phyloP scores from a whole-genome alignment of 2,113 vertebrate species.

The Bostrychus sinensis region DNA sequence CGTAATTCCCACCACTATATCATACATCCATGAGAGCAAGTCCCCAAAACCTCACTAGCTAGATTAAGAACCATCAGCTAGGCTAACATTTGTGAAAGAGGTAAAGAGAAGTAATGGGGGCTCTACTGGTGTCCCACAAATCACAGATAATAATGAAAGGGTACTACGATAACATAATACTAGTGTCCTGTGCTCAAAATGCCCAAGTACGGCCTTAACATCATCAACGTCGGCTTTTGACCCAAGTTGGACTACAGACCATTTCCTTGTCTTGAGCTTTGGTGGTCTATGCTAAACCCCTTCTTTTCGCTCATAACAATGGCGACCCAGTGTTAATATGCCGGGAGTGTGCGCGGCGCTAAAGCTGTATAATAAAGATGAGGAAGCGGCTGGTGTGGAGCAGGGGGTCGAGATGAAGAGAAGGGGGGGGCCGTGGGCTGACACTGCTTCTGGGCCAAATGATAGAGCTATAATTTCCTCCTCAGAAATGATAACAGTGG shows the following conservation, averaged over 20 bases:
- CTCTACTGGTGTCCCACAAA: too few species aligned
- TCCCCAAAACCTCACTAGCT: too few species aligned
- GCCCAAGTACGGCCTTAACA: too few species aligned
- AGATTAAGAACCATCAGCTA: too few species aligned
- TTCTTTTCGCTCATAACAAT: conserved; percentile 4
- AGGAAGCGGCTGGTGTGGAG: conserved; percentile 13
- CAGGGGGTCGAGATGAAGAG: conserved; percentile 17
- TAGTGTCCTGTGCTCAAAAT: too few species aligned
- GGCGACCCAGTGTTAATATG: conserved; percentile 18
- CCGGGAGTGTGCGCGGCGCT: conserved; percentile 5
- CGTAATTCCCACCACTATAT: too few species aligned
- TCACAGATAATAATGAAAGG: too few species aligned
- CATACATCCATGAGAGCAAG: too few species aligned
- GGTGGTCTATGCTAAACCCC: neutral
- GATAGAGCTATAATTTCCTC: conserved; percentile 73
- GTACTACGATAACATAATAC: too few species aligned
- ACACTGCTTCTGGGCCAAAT: conserved; percentile 63
- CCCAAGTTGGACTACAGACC: neutral
- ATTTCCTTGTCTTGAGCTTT: neutral
- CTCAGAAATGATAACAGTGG: conserved; percentile 62
- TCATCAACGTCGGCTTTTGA: neutral
- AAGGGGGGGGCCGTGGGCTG: conserved; percentile 29
- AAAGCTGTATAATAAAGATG: conserved; percentile 27
- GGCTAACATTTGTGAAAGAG: too few species aligned
- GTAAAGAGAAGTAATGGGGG: too few species aligned